Base-by-base conservation (phyloP, 1,140 invertebrate species). In the Oedothorax gibbosus region DNA sequence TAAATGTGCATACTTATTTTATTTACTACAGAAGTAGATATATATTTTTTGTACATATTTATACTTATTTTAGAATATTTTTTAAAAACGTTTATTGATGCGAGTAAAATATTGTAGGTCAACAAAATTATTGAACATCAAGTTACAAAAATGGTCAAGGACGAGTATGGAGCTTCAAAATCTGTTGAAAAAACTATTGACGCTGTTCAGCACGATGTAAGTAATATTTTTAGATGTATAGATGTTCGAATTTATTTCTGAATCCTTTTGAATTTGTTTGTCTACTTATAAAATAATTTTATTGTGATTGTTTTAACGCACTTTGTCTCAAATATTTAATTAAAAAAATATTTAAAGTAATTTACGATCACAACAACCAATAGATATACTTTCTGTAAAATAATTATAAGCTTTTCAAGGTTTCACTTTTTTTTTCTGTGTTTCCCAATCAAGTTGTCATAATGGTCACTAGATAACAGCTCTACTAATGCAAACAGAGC, bases 61-160 rank as follows among this genome's bases (percentile, higher is more conserved):
- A 64, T 8, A n/a, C 49, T 50, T 21, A 12, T 50, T 64, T 68
- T 53, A 11, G 8, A 50, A 64, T 49, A 51, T n/a, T 21, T 49
- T 50, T 50, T 73, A 0, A 35, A 35, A 35, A 53, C 20, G 9
- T 86, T 18, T 11, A n/a, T 50, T 72, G 53, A 57, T 73, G n/a
- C 20, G 7, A 12, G 5, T 35, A 35, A 35, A 35, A 35, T 80
- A 18, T 77, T 60, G 57, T 51, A 87, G 87, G 91, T 95, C 56
- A 92, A 94, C 88, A 91, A 92, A 64, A 90, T 94, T 78, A 91
- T 95, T 62, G 91, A 92, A 82, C 90, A 91, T 21, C 92, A 91
- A 73, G 92, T 95, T 15, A 92, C 93, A 87, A 90, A 91, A 72
- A 94, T 94, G 35, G 92, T 95, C 53, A 89, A 94, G 90, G 91